These are phyloP conservation scores for Apostichopus parvimensis DNA, from an alignment of 35 echinoderm and acorn worm species.

Conservation along the genomic window DNA sequence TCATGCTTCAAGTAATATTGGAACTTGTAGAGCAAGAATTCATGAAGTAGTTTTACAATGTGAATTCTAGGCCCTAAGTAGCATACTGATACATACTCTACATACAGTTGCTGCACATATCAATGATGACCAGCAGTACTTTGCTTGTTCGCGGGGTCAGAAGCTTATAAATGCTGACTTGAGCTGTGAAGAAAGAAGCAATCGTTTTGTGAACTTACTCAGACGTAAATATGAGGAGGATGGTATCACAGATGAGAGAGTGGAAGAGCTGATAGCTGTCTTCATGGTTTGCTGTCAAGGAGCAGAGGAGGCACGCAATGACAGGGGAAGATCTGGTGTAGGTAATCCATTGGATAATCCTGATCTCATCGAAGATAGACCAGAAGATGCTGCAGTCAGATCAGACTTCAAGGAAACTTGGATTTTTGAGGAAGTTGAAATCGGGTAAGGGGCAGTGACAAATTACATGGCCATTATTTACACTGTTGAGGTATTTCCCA, in stretches of 20 bases:
- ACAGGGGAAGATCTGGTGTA: neutral
- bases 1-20: no score
- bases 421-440: constrained; percentile 72
- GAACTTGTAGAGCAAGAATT: no score
- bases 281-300: neutral
- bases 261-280: neutral
- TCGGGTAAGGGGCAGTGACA: constrained; percentile 58
- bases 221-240: neutral
- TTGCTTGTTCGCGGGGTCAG: neutral
- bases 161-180: neutral
- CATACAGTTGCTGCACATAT: no score
- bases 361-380: neutral
- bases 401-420: constrained; percentile 84
- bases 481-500: no score
- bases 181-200: neutral
- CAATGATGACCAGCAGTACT: neutral
- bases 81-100: no score
- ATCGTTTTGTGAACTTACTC: neutral
- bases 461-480: neutral
- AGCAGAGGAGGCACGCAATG: neutral
- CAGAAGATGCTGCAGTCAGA: constrained; percentile 38
- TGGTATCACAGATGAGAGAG: neutral
- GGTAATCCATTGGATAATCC: neutral
- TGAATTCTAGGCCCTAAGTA: no score
- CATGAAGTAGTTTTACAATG: no score